Evolutionary conservation across 1,140 invertebrate species (phyloP), one percentile per base, ranked within the genome.

Genomic region (Drosophila orena): DNA sequence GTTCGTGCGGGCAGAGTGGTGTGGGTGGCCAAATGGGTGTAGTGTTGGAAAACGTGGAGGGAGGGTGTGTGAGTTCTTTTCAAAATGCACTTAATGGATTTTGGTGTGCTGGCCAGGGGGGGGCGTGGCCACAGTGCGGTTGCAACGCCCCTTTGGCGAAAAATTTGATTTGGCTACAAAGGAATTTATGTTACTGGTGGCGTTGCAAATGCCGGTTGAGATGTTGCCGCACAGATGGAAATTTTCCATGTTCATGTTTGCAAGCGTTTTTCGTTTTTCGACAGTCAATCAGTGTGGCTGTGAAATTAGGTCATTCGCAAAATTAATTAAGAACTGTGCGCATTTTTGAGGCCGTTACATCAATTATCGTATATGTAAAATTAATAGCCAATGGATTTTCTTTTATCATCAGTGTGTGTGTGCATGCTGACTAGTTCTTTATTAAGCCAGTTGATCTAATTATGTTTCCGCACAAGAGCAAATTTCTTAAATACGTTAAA

Each of bases 41-140:
- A 6, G 7, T 30, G 30, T 30, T 3, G 30, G 30, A 30, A 8
- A 30, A 30, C 8, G 2, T 7, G 30, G 30, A 30, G 10, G 1
- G 27, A 34, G 1, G 17, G 17, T 69, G 30, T 15, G 7, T 14
- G 34, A 50, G 30, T 50, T 69, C 47, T 35, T 57, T 70, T 53
- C 38, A 42, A 65, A 65, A 72, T 61, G 57, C 68, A 74, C 70
- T 73, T 73, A 75, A 75, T 75, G 68, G 42, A 74, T 74, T 72
- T 61, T 14, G 42, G 65, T 34, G 30, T 43, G 27, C 53, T 38
- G 38, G 40, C 58, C 50, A 72, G 10, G 3, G 78, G 69, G 69
- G 69, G 77, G 69, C 77, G 61, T 79, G 69, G 76, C 70, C 69
- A 79, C 58, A 64, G 12, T 47, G 15, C 38, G 27, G 46, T 27